phyloP scores from a whole-genome alignment of 2,113 vertebrate species.

The Cinclus cinclus region DNA sequence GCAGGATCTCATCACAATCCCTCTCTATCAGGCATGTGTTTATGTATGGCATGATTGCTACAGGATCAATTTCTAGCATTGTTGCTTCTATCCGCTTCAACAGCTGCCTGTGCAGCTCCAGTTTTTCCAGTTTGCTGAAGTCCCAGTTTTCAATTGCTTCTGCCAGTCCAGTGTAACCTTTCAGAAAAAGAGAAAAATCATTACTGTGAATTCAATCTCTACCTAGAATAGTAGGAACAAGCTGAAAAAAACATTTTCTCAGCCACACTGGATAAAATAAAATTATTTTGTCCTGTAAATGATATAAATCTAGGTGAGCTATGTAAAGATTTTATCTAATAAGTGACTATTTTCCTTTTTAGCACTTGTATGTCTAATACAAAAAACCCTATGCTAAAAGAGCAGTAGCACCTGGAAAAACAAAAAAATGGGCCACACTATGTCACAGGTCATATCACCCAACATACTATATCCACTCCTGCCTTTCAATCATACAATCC shows the following conservation, averaged over 20 bases:
- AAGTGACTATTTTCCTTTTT: not conserved
- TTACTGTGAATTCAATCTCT: not conserved
- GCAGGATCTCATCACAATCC: slow-evolving; percentile 38
- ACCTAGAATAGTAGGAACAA: not conserved
- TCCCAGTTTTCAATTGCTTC: slow-evolving; percentile 53
- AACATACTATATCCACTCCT: not conserved
- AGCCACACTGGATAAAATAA: not conserved
- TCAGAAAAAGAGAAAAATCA: not conserved
- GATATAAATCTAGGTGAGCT: not conserved
- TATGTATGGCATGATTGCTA: not conserved
- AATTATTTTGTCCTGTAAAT: not conserved
- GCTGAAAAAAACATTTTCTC: not conserved
- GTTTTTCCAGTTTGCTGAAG: slow-evolving; percentile 41
- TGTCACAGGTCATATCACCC: not conserved
- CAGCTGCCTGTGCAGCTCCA: slow-evolving; percentile 8
- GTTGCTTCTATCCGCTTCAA: slow-evolving; percentile 42
- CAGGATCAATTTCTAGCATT: not conserved
- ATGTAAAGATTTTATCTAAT: not conserved
- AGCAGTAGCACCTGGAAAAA: not conserved
- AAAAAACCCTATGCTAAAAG: not conserved
- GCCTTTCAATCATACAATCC: not conserved
- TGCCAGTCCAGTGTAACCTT: slow-evolving; percentile 30
- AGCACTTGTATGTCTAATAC: not conserved
- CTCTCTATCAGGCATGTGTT: slow-evolving; percentile 3
- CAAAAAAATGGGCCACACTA: too few species aligned